Evolutionary conservation across 2,797 vertebrate genomes (phyloP).

Genomic region (Sebastes kiyomatsui): DNA sequence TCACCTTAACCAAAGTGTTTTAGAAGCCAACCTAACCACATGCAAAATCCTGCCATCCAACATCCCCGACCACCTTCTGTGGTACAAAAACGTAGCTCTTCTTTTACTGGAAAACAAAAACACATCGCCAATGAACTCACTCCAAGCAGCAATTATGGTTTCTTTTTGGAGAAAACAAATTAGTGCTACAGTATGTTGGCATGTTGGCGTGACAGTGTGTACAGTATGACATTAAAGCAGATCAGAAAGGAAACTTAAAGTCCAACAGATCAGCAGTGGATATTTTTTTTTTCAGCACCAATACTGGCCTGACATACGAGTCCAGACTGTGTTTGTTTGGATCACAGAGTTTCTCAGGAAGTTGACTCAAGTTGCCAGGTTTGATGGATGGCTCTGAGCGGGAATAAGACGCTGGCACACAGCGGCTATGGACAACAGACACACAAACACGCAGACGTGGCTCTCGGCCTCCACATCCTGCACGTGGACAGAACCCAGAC

Average conservation of each 20-base stretch:
- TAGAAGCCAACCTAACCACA: neutral
- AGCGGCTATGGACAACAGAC: neutral
- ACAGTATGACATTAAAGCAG: neutral
- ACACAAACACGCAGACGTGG: neutral
- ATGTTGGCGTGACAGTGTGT: neutral
- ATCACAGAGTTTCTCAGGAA: neutral
- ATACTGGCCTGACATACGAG: neutral
- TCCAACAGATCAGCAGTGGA: neutral
- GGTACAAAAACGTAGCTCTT: neutral
- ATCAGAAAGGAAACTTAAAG: neutral
- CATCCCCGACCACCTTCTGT: neutral
- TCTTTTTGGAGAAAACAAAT: neutral
- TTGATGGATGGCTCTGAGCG: neutral
- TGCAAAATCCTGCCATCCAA: neutral
- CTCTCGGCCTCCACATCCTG: conserved; percentile 20
- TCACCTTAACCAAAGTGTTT: neutral
- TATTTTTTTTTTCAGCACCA: too few species aligned
- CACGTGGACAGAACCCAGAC: conserved; percentile 26
- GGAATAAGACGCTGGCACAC: neutral
- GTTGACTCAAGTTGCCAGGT: conserved; percentile 7
- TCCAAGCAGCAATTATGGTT: neutral
- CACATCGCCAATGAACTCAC: too few species aligned
- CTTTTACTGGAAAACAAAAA: neutral
- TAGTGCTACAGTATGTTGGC: neutral
- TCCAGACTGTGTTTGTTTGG: neutral